These are phyloP conservation scores for Pantherophis alleghaniensis DNA, from an alignment of 2,797 vertebrate genomes.

Conservation along the genomic window DNA sequence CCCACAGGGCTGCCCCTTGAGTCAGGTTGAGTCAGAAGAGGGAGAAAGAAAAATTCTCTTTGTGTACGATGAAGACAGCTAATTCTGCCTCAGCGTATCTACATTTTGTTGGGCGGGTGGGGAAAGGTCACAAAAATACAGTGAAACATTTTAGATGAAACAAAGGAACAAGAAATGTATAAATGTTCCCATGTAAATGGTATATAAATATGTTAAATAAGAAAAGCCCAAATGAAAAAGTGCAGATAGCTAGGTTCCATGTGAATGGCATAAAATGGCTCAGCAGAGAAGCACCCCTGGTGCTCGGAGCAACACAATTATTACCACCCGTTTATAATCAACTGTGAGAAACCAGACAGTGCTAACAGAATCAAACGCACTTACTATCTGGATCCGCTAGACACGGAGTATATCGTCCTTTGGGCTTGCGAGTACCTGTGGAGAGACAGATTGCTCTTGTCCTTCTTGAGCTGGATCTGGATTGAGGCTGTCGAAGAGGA, in stretches of 20 bases:
- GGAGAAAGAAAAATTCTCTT: not conserved
- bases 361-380: slow-evolving; percentile 46
- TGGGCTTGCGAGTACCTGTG: slow-evolving; percentile 88
- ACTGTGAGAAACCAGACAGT: not conserved
- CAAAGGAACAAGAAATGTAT: slow-evolving; percentile 3
- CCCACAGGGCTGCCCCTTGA: too few species aligned
- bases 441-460: slow-evolving; percentile 93
- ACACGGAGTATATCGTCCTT: slow-evolving; percentile 88
- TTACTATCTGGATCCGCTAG: slow-evolving; percentile 96
- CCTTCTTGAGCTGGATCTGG: slow-evolving; percentile 83
- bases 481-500: slow-evolving; percentile 86
- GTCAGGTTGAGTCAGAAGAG: not conserved
- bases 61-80: not conserved
- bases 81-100: not conserved
- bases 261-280: slow-evolving; percentile 46
- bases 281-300: slow-evolving; percentile 21
- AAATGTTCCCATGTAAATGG: not conserved
- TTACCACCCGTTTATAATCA: slow-evolving; percentile 7
- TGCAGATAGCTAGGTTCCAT: not conserved
- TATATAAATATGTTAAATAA: not conserved
- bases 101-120: not conserved
- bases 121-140: not conserved
- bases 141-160: not conserved
- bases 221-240: slow-evolving; percentile 40
- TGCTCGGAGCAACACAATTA: not conserved